A percentile compares a stretch with the other conserved stretches of the same genome.
Conservation (phyloP, 1,140 invertebrate species). For the Macrobrachium nipponense region DNA sequence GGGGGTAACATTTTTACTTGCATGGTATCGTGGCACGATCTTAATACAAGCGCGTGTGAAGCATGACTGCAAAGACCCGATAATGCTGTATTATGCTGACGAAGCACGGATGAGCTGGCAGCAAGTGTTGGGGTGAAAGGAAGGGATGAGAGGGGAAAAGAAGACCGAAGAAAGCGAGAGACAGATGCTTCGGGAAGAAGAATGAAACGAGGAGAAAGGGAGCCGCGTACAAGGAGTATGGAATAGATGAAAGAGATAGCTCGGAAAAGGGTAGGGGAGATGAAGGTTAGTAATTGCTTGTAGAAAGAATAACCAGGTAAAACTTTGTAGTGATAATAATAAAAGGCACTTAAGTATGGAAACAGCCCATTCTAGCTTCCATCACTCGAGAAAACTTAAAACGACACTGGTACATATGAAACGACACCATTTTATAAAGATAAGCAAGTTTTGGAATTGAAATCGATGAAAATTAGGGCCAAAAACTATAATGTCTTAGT, state of each 20-base stretch:
- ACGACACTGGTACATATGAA: too few relatives aligned
- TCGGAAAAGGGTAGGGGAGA: not conserved
- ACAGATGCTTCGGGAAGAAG: too few relatives aligned
- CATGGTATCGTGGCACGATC: not conserved
- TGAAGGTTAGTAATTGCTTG: not conserved
- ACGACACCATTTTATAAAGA: too few relatives aligned
- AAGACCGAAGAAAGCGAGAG: not conserved
- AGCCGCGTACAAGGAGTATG: not conserved
- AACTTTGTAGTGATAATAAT: too few relatives aligned
- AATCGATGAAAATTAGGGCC: too few relatives aligned
- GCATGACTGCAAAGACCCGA: conserved; percentile 24
- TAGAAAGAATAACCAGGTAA: not conserved
- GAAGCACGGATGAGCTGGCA: not conserved
- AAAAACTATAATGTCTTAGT: too few relatives aligned
- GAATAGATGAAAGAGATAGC: not conserved
- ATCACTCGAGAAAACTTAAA: too few relatives aligned
- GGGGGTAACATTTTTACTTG: not conserved
- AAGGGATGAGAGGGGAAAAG: not conserved
- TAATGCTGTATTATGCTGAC: conserved; percentile 9
- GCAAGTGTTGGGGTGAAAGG: not conserved
- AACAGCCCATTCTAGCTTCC: too few relatives aligned
- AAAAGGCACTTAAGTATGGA: too few relatives aligned
- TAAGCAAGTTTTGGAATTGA: too few relatives aligned
- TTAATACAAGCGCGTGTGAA: conserved; percentile 10
- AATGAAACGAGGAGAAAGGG: not conserved